Evolutionary conservation across 2,888 invertebrate genomes (phyloP), one percentile per base, ranked within the genome.

Genomic region (Chymomyza caudatula): DNA sequence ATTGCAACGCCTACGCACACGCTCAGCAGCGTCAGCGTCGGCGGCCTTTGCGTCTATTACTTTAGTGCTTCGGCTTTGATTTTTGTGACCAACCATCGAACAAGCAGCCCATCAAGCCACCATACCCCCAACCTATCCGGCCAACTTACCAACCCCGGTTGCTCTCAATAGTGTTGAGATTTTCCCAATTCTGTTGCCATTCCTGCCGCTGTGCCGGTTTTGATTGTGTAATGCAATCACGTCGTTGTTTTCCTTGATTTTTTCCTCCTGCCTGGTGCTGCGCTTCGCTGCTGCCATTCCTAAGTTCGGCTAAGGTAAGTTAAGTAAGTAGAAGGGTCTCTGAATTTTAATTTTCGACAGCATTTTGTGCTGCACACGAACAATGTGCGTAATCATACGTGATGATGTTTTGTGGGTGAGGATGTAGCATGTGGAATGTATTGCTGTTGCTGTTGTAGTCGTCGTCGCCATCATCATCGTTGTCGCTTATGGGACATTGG

Each of bases 301-400:
- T 20, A 6, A 20, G 58, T 55, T 44, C 49, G 53, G 25, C 47
- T 49, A 67, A 70, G 74, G 78, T 86, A 81, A 78, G 84, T 78
- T 78, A 84, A 80, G 86, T 77, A 77, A 76, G 15, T 55, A 42
- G 42, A 37, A 85, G 83, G 86, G 85, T 74, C 81, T 73, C 73
- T 78, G 88, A 86, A 86, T 87, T 87, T 88, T 87, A 87, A 88
- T 88, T 87, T 87, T 77, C 78, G 84, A 78, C 78, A 84, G 77
- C 81, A 74, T 77, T 81, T 73, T 68, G 76, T 70, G 70, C 76
- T 79, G 85, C 78, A 72, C 78, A 77, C 74, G 75, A 88, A 88
- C 89, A 88, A 88, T 88, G 87, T 82, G 88, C 87, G 88, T 89
- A 88, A 88, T 88, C 89, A 88, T 80, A 88, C 83, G 89, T 87